Base-by-base conservation (phyloP, 2,797 vertebrate species). In the Kryptolebias ocellatus region DNA sequence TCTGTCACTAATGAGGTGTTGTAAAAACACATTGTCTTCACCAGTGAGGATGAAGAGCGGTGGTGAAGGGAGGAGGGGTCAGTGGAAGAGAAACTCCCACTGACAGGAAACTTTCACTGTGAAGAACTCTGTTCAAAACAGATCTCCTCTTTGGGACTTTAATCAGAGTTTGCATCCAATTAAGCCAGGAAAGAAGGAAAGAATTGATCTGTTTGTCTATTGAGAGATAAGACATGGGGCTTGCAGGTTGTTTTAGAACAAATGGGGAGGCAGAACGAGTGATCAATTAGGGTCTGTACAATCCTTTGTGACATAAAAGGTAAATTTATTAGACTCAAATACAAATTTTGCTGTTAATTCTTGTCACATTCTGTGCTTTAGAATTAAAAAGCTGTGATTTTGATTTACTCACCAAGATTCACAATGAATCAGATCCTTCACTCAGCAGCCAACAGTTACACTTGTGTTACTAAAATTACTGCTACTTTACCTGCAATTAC, bases 391-490 rank as follows among this genome's bases (percentile, higher is more conserved):
- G 53, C 89, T 93, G 92, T 93, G 86, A 81, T 83, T 58, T 89
- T 92, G 81, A 91, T 91, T 94, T 94, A 95, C 95, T 95, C 93
- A 95, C 83, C 78, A 86, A 83, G 77, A 67, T 84, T 64, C 72
- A 75, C 84, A 84, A 60, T 54, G 76, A 64, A 74, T 83, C 75
- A 81, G 61, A 52, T 20, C 61, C 83, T 1, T 61, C 79, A 88
- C 81, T 81, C 75, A 61, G 59, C 12, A 59, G 75, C 39, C 69
- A 80, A 92, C 91, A 93, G 94, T 90, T 24, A 27, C 72, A 55
- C 87, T 84, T 89, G 92, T 93, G 92, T 95, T 87, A 91, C 70
- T 34, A 64, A 62, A 79, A 62, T 58, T 18, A 46, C 47, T 80
- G 64, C 76, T 80, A 62, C 65, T 53, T 60, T 60, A 52, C 61